phyloP scores from a whole-genome alignment of 1,140 invertebrate genomes.

The Artemia franciscana region DNA sequence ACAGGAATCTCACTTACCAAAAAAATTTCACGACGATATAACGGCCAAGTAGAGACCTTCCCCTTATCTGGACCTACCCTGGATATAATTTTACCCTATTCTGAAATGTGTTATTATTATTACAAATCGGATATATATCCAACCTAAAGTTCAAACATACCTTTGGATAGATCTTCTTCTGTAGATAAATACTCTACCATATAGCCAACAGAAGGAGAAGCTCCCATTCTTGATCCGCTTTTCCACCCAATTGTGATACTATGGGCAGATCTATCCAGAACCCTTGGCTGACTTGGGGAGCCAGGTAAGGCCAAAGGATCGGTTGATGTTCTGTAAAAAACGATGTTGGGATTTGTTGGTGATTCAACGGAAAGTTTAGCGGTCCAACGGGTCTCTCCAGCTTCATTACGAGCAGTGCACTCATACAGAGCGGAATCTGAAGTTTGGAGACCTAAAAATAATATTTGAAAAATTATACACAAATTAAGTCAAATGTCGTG shows the following conservation, averaged over 20 bases:
- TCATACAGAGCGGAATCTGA: constrained; percentile 53
- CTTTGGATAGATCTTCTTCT: background rate
- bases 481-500: no score
- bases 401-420: constrained; percentile 48
- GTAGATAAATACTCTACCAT: constrained; percentile 50
- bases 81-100: no score
- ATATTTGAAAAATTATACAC: no score
- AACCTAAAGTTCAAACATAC: no score
- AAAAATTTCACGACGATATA: no score
- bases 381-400: constrained; percentile 56
- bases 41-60: no score
- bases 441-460: constrained; percentile 36
- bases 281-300: constrained; percentile 25
- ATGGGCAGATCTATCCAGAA: constrained; percentile 49
- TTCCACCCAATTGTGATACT: constrained; percentile 57
- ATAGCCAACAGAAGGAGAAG: constrained; percentile 49
- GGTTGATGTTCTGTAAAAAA: constrained; percentile 37
- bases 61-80: no score
- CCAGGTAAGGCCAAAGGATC: constrained; percentile 50
- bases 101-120: no score
- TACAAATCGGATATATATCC: no score
- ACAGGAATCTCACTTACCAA: no score
- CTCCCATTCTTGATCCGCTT: constrained; percentile 39
- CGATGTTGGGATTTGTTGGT: constrained; percentile 43
- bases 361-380: constrained; percentile 44